Base-by-base conservation (phyloP, 2,888 invertebrate species). In the Rambutsinella grinnellia region DNA sequence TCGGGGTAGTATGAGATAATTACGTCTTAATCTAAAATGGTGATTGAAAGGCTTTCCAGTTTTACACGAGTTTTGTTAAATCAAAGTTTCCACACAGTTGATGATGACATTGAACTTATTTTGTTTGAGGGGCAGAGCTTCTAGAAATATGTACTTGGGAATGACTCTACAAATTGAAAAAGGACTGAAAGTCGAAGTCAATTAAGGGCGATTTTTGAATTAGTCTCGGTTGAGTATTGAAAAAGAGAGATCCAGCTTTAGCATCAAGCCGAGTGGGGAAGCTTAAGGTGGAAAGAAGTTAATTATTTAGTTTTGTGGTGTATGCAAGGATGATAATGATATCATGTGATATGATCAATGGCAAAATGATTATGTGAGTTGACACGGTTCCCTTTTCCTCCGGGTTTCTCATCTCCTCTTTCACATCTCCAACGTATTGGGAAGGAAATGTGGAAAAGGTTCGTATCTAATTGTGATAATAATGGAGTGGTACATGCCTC, bases 181-280 rank as follows among this genome's bases (percentile, higher is more conserved):
- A 82, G 80, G 78, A 77, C 72, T 44, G 70, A 63, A 28, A 76
- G 76, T 80, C 60, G 65, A 75, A 83, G 81, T 83, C 82, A 82
- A 83, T 83, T 83, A 82, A 81, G 82, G 76, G 61, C 81, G 83
- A 81, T 81, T 83, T 82, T 78, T 83, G 79, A 81, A 83, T 83
- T 83, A 68, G 83, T 68, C 67, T 78, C 82, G 82, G 78, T 71
- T 82, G 58, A 76, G 27, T 61, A 46, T 74, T 61, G 66, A 36
- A 61, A 54, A 21, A 67, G 74, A 17, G 17, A 60, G 44, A 13
- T 44, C 8, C 13, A 44, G 44, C 44, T 10, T 8, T 44, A 44
- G 44, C 44, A 10, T 8, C 44, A 8, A 44, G 44, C 44, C 44
- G 44, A 47, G 46, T 49, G 27, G 23, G 57, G 65, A 71, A 65